Percentiles rank a stretch among this genome's conserved stretches.
Evolutionary conservation across 2,797 vertebrate species (phyloP).

Genomic region (Podargus strigoides): DNA sequence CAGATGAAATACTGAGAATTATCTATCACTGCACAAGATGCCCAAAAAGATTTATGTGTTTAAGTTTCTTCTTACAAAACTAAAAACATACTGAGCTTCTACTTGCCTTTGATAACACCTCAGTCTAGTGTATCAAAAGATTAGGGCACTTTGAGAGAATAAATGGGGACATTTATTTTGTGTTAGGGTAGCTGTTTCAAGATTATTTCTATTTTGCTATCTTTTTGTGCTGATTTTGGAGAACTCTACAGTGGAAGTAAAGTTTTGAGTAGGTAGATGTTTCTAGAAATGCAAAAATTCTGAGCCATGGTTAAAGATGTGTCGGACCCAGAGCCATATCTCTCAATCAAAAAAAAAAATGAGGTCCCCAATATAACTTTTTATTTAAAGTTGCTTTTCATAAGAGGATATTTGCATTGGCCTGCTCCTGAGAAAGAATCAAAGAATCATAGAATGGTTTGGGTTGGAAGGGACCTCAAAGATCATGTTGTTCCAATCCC

Average conservation of each 20-base stretch:
- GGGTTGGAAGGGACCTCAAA: too few relatives aligned
- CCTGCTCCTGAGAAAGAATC: background rate
- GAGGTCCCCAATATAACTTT: background rate
- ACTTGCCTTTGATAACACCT: background rate
- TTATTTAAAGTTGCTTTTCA: background rate
- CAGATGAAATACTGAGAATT: background rate
- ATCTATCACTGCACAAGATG: background rate
- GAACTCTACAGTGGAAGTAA: background rate
- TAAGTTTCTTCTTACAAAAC: background rate
- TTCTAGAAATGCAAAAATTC: background rate
- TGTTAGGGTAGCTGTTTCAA: background rate
- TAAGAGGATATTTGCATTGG: background rate
- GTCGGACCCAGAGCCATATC: background rate
- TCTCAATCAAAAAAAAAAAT: background rate
- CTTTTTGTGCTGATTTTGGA: background rate
- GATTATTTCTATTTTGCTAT: background rate
- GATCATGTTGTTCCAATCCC: too few relatives aligned
- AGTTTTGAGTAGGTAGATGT: background rate
- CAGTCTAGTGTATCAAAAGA: background rate
- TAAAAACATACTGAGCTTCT: background rate
- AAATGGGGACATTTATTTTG: background rate
- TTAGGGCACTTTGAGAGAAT: background rate
- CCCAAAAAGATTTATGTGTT: background rate
- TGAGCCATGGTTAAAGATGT: background rate
- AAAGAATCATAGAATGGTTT: too few relatives aligned